A percentile compares a stretch with the other conserved stretches of the same genome.
phyloP scores from a whole-genome alignment of 2,113 vertebrate species.

The Amphiprion percula region DNA sequence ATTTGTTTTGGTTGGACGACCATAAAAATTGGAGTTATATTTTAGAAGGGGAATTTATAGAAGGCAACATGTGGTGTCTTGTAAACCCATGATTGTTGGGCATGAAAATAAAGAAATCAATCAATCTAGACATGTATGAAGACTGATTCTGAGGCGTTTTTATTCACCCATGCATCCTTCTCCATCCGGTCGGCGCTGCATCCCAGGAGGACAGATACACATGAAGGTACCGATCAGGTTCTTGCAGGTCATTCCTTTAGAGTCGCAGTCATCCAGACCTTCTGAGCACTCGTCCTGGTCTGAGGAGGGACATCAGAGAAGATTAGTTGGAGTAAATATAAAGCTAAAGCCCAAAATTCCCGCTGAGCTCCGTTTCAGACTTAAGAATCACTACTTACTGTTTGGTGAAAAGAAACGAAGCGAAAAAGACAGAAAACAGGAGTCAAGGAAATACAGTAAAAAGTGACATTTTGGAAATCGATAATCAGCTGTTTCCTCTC shows the following conservation, averaged over 20 bases:
- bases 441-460: background rate
- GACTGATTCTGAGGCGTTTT: background rate
- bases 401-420: background rate
- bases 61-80: too few relatives aligned
- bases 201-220: conserved; percentile 92
- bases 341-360: background rate
- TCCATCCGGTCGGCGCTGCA: conserved; percentile 88
- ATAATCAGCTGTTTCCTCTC: conserved; percentile 27
- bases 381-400: background rate
- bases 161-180: conserved; percentile 94
- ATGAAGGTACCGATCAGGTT: conserved; percentile 95
- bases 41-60: too few relatives aligned
- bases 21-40: too few relatives aligned
- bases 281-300: conserved; percentile 93
- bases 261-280: conserved; percentile 90
- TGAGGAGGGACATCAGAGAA: conserved; percentile 54
- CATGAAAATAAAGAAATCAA: too few relatives aligned
- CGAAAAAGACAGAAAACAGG: background rate
- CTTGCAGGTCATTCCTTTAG: conserved; percentile 93
- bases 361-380: background rate
- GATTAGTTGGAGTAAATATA: background rate
- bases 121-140: background rate
- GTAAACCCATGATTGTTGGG: too few relatives aligned
- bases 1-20: too few relatives aligned
- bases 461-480: background rate